Conservation (phyloP, 2,113 vertebrate species). For the Sardina pilchardus region DNA sequence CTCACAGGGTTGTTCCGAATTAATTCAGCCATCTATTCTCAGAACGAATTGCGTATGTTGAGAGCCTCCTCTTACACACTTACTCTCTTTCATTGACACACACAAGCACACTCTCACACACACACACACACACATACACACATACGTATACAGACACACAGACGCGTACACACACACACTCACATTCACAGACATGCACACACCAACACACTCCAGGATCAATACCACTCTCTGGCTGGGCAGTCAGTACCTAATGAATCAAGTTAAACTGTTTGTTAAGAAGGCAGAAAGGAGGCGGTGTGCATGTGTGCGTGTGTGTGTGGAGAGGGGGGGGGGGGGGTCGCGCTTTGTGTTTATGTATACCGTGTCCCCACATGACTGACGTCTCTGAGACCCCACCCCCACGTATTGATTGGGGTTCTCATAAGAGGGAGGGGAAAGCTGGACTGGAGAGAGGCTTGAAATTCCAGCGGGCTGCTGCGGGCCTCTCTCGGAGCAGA, state of each 20-base stretch:
- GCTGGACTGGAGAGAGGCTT: background rate
- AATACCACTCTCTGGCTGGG: slow-evolving; percentile 13
- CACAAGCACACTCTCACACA: background rate
- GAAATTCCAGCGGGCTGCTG: background rate
- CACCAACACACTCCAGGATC: background rate
- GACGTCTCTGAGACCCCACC: background rate
- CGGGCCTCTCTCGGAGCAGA: background rate
- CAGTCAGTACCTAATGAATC: slow-evolving; percentile 12
- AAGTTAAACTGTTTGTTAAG: slow-evolving; percentile 1
- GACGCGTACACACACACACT: background rate
- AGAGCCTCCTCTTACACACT: slow-evolving; percentile 6
- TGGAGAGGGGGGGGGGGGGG: background rate
- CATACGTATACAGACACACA: background rate
- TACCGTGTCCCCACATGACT: background rate
- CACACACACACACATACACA: background rate
- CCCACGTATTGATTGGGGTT: background rate
- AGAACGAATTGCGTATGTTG: background rate
- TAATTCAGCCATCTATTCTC: slow-evolving; percentile 15
- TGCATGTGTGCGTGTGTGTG: no score
- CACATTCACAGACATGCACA: background rate
- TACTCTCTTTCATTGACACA: background rate
- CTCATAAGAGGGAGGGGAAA: background rate
- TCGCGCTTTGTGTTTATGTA: background rate
- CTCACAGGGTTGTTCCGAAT: background rate
- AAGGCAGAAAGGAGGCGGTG: background rate